Percentiles rank a stretch among this genome's conserved stretches.
These are phyloP conservation scores for Autographa gamma DNA, from an alignment of 2,888 invertebrate species.

Conservation along the genomic window DNA sequence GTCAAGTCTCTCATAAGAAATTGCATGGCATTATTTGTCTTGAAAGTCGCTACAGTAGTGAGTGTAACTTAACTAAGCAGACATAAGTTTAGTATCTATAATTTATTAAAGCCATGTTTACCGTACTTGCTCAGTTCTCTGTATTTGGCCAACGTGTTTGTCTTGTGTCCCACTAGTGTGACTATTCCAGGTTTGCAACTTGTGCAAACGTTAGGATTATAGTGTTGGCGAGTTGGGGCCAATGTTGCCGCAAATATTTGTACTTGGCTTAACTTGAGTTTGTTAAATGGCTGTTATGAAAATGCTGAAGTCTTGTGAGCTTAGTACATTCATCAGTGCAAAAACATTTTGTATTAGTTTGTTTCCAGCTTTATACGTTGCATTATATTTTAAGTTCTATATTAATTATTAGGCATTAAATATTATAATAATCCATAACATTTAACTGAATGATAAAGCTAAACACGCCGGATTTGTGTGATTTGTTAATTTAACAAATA, in stretches of 20 bases:
- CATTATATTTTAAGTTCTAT: no score
- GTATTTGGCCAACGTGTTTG: slow-evolving; percentile 54
- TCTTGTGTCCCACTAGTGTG: slow-evolving; percentile 46
- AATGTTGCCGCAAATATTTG: slow-evolving; percentile 24
- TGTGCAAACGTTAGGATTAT: slow-evolving; percentile 41
- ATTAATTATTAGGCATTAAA: no score
- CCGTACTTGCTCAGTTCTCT: slow-evolving; percentile 44
- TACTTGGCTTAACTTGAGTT: slow-evolving; percentile 8
- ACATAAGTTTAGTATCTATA: slow-evolving; percentile 39
- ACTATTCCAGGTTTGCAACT: slow-evolving; percentile 55
- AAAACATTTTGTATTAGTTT: background rate
- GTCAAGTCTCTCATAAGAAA: no score
- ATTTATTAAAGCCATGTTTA: slow-evolving; percentile 37
- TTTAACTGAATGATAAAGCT: no score
- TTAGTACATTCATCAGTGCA: background rate
- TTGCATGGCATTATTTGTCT: background rate
- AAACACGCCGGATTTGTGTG: background rate
- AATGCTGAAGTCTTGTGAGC: background rate
- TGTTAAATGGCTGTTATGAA: background rate
- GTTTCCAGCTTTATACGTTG: no score
- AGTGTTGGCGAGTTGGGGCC: slow-evolving; percentile 22
- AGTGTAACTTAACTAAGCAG: background rate
- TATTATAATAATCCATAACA: no score
- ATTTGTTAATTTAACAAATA: background rate
- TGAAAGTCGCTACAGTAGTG: background rate